These are phyloP conservation scores for Drosophila kanapiae DNA, from an alignment of 1,140 invertebrate genomes.

Conservation along the genomic window DNA sequence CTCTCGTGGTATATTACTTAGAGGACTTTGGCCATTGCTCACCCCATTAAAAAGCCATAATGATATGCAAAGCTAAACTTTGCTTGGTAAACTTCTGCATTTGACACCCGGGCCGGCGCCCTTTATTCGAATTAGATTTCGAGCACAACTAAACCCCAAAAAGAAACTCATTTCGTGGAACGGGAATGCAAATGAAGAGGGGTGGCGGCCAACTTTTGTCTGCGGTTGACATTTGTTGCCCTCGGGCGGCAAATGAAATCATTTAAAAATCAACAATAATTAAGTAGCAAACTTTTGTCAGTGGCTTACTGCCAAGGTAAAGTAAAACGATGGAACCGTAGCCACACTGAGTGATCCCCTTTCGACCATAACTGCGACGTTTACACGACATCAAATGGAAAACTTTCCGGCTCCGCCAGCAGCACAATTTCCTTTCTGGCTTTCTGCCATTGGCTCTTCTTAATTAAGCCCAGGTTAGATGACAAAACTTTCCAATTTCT, in stretches of 20 bases:
- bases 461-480: conserved; percentile 61
- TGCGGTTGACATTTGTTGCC: conserved; percentile 59
- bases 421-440: background rate
- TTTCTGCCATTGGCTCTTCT: conserved; percentile 40
- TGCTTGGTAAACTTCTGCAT: conserved; percentile 39
- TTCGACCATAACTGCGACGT: conserved; percentile 52
- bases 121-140: conserved; percentile 36
- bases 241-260: conserved; percentile 57
- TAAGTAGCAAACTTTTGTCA: conserved; percentile 63
- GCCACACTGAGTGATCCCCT: conserved; percentile 30
- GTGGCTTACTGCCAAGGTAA: conserved; percentile 41
- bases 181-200: conserved; percentile 6
- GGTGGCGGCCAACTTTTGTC: conserved; percentile 37
- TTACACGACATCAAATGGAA: conserved; percentile 74
- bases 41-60: conserved; percentile 48
- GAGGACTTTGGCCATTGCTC: conserved; percentile 29
- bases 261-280: conserved; percentile 79
- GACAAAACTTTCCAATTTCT: conserved; percentile 61
- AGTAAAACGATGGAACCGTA: conserved; percentile 22
- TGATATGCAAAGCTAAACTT: conserved; percentile 56
- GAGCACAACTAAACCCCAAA: conserved; percentile 42
- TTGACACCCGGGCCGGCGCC: conserved; percentile 34
- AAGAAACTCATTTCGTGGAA: conserved; percentile 35
- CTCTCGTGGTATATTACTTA: conserved; percentile 23
- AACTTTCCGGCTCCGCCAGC: conserved; percentile 48